Evolutionary conservation across 2,113 vertebrate genomes (phyloP).

Genomic region (Perca fluviatilis): DNA sequence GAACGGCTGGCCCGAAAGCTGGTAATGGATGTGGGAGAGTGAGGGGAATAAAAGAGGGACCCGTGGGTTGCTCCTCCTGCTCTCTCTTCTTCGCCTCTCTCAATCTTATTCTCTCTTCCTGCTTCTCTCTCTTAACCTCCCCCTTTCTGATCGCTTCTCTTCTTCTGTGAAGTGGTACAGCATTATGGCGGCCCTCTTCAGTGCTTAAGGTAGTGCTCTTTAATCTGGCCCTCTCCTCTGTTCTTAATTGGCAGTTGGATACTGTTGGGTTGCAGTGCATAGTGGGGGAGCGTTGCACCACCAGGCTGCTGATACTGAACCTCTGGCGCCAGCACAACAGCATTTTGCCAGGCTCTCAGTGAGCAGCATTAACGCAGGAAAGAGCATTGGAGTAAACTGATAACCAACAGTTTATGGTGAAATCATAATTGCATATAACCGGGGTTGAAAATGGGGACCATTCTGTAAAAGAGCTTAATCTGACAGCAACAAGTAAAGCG

Average conservation of each 20-base stretch:
- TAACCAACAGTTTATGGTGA: slow-evolving; percentile 38
- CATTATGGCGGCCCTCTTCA: slow-evolving; percentile 61
- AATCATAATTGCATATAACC: slow-evolving; percentile 36
- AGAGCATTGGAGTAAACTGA: background rate
- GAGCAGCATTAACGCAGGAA: slow-evolving; percentile 19
- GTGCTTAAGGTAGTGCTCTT: slow-evolving; percentile 67
- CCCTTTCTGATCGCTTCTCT: slow-evolving; percentile 59
- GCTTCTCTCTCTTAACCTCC: slow-evolving; percentile 54
- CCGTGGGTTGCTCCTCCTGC: slow-evolving; percentile 63
- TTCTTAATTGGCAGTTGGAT: slow-evolving; percentile 74
- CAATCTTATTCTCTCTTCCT: slow-evolving; percentile 56
- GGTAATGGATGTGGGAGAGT: slow-evolving; percentile 81
- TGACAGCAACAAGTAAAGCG: background rate
- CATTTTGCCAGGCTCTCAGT: slow-evolving; percentile 50
- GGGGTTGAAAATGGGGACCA: slow-evolving; percentile 8
- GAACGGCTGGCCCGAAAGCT: slow-evolving; percentile 49
- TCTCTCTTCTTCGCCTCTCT: slow-evolving; percentile 48
- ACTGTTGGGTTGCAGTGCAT: slow-evolving; percentile 50
- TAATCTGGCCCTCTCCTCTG: slow-evolving; percentile 70
- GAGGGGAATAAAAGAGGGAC: slow-evolving; percentile 71
- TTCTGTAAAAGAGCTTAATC: background rate
- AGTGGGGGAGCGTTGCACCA: slow-evolving; percentile 29
- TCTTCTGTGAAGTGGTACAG: slow-evolving; percentile 68
- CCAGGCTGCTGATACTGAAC: slow-evolving; percentile 53
- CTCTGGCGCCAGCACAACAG: slow-evolving; percentile 44